Evolutionary conservation across 2,113 vertebrate genomes (phyloP).

Genomic region (Hepsetus odoe): DNA sequence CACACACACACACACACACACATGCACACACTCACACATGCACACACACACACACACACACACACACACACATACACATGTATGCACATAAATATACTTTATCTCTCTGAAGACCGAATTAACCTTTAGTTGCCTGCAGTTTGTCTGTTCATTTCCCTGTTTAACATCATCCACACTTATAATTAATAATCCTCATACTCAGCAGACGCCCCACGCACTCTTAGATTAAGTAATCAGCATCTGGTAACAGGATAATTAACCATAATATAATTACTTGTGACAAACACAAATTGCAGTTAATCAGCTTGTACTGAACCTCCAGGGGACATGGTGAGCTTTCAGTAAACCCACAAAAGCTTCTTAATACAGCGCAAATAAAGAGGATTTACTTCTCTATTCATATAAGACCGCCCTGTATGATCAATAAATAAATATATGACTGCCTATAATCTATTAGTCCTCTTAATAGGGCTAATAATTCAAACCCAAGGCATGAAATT

Average conservation of each 20-base stretch:
- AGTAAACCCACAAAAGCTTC: slow-evolving; percentile 25
- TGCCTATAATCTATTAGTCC: background rate
- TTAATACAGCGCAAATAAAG: background rate
- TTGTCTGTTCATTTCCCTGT: slow-evolving; percentile 40
- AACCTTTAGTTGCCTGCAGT: slow-evolving; percentile 42
- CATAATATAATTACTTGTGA: slow-evolving; percentile 53
- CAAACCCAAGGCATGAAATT: background rate
- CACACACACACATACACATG: slow-evolving; percentile 11
- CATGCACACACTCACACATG: background rate
- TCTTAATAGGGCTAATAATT: background rate
- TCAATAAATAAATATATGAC: background rate
- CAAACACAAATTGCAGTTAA: slow-evolving; percentile 55
- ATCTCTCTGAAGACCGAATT: slow-evolving; percentile 33
- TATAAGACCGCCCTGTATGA: background rate
- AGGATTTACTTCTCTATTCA: background rate
- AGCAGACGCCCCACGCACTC: slow-evolving; percentile 30
- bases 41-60: background rate
- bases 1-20: background rate
- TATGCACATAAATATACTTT: background rate
- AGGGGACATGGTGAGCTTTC: slow-evolving; percentile 19
- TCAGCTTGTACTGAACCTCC: slow-evolving; percentile 35
- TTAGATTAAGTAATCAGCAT: slow-evolving; percentile 55
- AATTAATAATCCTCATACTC: slow-evolving; percentile 41
- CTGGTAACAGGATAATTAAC: slow-evolving; percentile 56
- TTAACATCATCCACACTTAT: slow-evolving; percentile 38